Evolutionary conservation across 2,113 vertebrate genomes (phyloP).

Genomic region (Nanorana parkeri): DNA sequence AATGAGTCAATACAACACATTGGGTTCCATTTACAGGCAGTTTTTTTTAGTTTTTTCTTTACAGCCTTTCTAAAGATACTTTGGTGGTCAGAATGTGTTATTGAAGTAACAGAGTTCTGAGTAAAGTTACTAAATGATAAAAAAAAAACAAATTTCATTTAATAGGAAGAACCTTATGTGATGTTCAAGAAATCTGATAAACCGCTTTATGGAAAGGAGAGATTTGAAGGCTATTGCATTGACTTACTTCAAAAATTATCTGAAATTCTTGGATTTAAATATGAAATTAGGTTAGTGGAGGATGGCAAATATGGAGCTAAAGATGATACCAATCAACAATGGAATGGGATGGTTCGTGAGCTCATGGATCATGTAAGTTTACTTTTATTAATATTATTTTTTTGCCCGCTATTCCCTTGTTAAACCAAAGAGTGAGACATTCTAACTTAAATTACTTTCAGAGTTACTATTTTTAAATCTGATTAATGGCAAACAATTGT

Average conservation of each 20-base stretch:
- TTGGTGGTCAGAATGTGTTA: background rate
- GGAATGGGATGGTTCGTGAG: conserved; percentile 97
- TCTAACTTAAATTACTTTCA: too few species aligned
- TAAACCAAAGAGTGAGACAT: too few species aligned
- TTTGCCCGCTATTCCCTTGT: background rate
- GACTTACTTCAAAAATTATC: conserved; percentile 94
- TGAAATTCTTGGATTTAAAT: conserved; percentile 92
- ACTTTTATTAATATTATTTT: background rate
- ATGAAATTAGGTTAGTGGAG: conserved; percentile 92
- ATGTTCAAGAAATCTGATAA: conserved; percentile 99
- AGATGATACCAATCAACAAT: conserved; percentile 92
- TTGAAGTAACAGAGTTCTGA: background rate
- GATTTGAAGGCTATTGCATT: conserved; percentile 97
- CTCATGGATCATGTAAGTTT: conserved; percentile 95
- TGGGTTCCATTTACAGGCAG: background rate
- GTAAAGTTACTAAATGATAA: background rate
- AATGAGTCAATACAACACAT: background rate
- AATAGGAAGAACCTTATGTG: conserved; percentile 96
- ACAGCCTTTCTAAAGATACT: background rate
- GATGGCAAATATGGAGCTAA: conserved; percentile 96
- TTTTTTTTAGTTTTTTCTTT: background rate
- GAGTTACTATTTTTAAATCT: too few species aligned
- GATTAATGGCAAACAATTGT: too few species aligned
- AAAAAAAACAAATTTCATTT: conserved; percentile 26
- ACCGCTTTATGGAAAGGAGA: conserved; percentile 94